A percentile compares a stretch with the other conserved stretches of the same genome.
Conservation (phyloP, 2,888 invertebrate species). For the Melanotus villosus region DNA sequence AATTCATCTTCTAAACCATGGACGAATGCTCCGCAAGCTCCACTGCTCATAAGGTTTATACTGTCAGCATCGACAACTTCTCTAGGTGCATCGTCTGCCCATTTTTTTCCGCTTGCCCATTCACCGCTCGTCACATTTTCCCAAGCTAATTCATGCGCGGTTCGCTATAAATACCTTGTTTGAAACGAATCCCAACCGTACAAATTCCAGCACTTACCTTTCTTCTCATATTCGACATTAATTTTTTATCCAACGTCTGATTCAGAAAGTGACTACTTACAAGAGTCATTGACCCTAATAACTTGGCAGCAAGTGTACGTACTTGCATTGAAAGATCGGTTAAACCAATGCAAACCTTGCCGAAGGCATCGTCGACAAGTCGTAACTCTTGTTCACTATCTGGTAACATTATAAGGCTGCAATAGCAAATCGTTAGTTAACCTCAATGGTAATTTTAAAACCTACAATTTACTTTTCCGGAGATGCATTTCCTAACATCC, state of each 20-base stretch:
- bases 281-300: conserved; percentile 88
- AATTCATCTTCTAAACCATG: conserved; percentile 99
- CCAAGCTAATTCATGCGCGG: conserved; percentile 88
- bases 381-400: conserved; percentile 89
- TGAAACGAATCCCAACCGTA: conserved; percentile 29
- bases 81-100: conserved; percentile 87
- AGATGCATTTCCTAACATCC: conserved; percentile 88
- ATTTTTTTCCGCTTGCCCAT: conserved; percentile 93
- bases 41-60: conserved; percentile 88
- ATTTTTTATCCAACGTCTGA: conserved; percentile 97
- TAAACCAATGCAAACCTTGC: conserved; percentile 92
- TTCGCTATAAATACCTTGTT: conserved; percentile 82
- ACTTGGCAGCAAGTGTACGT: conserved; percentile 85
- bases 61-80: conserved; percentile 82
- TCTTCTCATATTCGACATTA: conserved; percentile 92
- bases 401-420: conserved; percentile 77
- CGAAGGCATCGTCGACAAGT: conserved; percentile 96
- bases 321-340: conserved; percentile 94
- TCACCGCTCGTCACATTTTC: conserved; percentile 88
- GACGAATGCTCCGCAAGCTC: conserved; percentile 98
- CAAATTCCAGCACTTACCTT: conserved; percentile 68
- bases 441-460: too few species aligned
- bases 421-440: too few species aligned
- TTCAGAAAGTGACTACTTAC: conserved; percentile 93
- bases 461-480: conserved; percentile 84